phyloP scores from a whole-genome alignment of 2,113 vertebrate species.

The Crypturellus undulatus region DNA sequence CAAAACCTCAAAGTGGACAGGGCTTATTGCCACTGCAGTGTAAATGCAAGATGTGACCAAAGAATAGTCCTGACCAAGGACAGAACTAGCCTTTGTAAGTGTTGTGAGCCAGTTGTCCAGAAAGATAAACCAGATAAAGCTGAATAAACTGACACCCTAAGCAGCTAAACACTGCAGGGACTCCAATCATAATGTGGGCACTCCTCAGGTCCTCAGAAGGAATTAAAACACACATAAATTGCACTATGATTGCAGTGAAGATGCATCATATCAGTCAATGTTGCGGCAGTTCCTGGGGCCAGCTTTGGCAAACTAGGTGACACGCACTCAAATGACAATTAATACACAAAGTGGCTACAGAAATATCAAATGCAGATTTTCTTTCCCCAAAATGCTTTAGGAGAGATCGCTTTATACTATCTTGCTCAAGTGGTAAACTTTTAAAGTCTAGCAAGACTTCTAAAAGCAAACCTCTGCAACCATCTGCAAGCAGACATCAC shows the following conservation, averaged over 20 bases:
- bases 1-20: background rate
- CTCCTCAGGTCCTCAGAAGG: background rate
- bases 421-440: background rate
- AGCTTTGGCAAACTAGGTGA: background rate
- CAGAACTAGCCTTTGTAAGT: background rate
- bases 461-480: background rate
- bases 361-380: background rate
- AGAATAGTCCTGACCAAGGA: background rate
- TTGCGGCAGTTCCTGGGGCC: background rate
- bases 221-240: background rate
- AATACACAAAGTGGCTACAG: background rate
- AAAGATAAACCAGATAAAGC: background rate
- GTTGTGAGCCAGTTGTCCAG: background rate
- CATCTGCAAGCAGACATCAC: background rate
- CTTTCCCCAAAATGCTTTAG: background rate
- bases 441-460: background rate
- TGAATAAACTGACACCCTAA: background rate
- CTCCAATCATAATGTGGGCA: rapidly evolving
- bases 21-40: background rate
- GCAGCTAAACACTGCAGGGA: background rate
- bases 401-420: background rate
- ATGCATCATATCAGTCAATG: background rate
- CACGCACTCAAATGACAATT: background rate
- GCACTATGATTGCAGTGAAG: background rate
- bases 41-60: background rate